Evolutionary conservation across 2,888 invertebrate genomes (phyloP).

Genomic region (Synergus umbraculus): DNA sequence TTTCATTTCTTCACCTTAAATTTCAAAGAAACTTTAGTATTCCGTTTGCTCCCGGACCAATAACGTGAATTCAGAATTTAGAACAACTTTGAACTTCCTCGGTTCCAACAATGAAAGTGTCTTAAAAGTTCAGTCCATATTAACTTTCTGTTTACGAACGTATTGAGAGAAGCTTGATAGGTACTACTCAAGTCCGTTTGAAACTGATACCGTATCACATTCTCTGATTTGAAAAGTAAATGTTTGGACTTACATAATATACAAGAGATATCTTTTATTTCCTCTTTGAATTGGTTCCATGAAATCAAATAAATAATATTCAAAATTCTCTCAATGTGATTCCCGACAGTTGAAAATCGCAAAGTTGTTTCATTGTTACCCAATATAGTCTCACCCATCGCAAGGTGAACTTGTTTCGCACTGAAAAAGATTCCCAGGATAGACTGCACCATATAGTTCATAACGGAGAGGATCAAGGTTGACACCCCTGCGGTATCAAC

Average conservation of each 20-base stretch:
- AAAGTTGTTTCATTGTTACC: not conserved
- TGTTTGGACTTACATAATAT: no score
- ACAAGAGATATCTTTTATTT: not conserved
- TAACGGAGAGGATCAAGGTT: conserved; percentile 64
- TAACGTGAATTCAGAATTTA: conserved; percentile 36
- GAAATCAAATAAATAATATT: not conserved
- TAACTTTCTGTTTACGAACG: not conserved
- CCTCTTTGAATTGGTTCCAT: not conserved
- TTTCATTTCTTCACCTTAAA: conserved; percentile 58
- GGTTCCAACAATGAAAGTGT: conserved; percentile 6
- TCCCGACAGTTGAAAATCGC: not conserved
- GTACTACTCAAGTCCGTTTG: no score
- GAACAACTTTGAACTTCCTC: not conserved
- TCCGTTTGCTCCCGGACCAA: conserved; percentile 60
- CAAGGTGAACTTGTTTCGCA: not conserved
- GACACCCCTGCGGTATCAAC: conserved; percentile 62
- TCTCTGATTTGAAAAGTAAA: no score
- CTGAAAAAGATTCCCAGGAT: conserved; percentile 23
- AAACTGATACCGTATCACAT: no score
- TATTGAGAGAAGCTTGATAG: not conserved
- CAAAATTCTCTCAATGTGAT: conserved; percentile 2
- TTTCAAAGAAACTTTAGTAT: conserved; percentile 65
- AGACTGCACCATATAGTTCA: conserved; percentile 49
- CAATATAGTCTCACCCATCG: not conserved
- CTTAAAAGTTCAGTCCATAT: not conserved